Base-by-base conservation (phyloP, 2,113 vertebrate species). In the Engraulis encrasicolus region DNA sequence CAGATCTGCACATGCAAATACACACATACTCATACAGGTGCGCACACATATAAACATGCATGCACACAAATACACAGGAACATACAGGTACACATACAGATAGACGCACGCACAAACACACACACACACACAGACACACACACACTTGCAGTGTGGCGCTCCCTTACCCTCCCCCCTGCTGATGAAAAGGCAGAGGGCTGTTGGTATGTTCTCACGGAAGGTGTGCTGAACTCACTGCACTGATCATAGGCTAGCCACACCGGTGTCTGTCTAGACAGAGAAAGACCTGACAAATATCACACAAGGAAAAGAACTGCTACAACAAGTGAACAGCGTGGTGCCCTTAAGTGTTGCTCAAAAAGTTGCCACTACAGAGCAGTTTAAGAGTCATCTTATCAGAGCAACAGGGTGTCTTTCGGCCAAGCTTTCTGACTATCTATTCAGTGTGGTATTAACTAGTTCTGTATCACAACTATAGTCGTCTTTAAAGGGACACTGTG, bases 91-190 rank as follows among this genome's bases (percentile, higher is more conserved):
- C 40, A 45, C 40, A 45, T 9, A 45, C 40, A 45, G 4, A 45
- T 9, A 45, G 4, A 45, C 40, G 9, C 40, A 45, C 40, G 9
- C 40, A 45, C 40, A n/a, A n/a, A n/a, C 40, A 45, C 40, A 5
- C 3, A 45, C 31, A 79, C 17, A 7, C 78, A 45, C 40, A 45
- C 9, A 45, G 4, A 45, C 40, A 45, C 40, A 45, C 12, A 12
- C 37, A 78, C 83, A 80, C 11, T 6, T 20, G 37, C 27, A 27
- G 78, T 79, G 84, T 50, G 37, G 81, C 81, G 74, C 78, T n/a
- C n/a, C n/a, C n/a, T n/a, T n/a, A n/a, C 84, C 77, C 50, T 78
- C 88, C 90, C 89, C 87, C 90, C 88, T 89, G 82, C 40, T 5
- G 40, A 74, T 31, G 27, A 74, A 36, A 74, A 31, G 66, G 31